phyloP scores from a whole-genome alignment of 2,888 invertebrate genomes.

The Drosophila quinaria region DNA sequence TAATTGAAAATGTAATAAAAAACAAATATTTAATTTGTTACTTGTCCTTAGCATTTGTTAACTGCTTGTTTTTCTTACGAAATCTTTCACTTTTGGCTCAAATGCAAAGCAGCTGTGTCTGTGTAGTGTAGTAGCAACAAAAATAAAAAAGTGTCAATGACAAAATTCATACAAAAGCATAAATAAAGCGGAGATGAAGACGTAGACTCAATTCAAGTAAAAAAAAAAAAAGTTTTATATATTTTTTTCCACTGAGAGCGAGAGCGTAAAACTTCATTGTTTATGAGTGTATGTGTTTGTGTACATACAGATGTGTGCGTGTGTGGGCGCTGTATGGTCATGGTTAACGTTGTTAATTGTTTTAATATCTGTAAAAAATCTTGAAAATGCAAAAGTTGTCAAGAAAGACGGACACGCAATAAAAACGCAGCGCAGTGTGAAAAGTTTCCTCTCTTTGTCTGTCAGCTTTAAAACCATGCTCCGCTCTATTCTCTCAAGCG shows the following conservation, averaged over 20 bases:
- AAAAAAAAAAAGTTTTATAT: constrained; percentile 54
- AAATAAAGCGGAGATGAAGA: constrained; percentile 62
- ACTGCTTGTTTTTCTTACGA: constrained; percentile 16
- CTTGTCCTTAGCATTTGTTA: constrained; percentile 6
- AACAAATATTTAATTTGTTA: constrained; percentile 48
- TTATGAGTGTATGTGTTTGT: constrained; percentile 23
- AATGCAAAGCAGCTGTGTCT: constrained; percentile 57
- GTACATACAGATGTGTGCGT: constrained; percentile 18
- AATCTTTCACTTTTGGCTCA: constrained; percentile 30
- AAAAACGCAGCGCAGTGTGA: constrained; percentile 56
- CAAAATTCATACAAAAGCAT: constrained; percentile 54
- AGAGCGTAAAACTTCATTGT: constrained; percentile 48
- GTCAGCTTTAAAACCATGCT: constrained; percentile 7
- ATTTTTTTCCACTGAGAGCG: constrained; percentile 51
- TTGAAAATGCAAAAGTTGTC: constrained; percentile 68
- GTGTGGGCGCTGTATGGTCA: constrained; percentile 65
- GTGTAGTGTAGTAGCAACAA: constrained; percentile 23
- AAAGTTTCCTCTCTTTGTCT: constrained; percentile 27
- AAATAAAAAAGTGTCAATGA: constrained; percentile 54
- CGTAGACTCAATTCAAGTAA: constrained; percentile 49
- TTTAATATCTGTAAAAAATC: constrained; percentile 66
- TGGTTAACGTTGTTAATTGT: constrained; percentile 49
- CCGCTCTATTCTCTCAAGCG: constrained; percentile 11
- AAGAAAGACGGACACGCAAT: constrained; percentile 59
- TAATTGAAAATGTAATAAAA: constrained; percentile 39